Conservation (phyloP, 2,113 vertebrate species). For the Perognathus longimembris region DNA sequence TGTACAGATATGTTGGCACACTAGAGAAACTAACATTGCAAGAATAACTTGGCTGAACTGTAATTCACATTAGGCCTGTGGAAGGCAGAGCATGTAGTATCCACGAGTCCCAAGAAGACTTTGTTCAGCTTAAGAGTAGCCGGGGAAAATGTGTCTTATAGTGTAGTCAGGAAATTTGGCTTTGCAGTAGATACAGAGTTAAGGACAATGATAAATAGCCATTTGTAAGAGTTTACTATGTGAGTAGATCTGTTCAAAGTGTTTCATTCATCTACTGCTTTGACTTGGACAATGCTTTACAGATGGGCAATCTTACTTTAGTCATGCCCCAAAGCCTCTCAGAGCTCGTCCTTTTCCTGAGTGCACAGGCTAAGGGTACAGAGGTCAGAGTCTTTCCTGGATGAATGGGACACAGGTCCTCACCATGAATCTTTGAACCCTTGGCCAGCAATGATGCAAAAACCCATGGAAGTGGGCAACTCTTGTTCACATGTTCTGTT, state of each 20-base stretch:
- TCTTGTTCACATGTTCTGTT: not conserved
- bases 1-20: not conserved
- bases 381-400: not conserved
- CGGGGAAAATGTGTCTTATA: not conserved
- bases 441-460: not conserved
- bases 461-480: accelerated
- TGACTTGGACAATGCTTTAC: not conserved
- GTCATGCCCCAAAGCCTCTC: too few relatives aligned
- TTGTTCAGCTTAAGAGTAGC: not conserved
- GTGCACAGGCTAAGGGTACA: not conserved
- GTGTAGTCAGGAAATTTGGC: not conserved
- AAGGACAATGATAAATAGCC: not conserved
- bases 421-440: not conserved
- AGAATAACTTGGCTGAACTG: not conserved
- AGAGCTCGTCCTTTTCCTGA: not conserved
- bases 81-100: not conserved
- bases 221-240: not conserved
- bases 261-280: not conserved
- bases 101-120: not conserved
- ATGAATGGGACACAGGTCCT: accelerated
- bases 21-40: not conserved
- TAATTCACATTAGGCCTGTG: not conserved
- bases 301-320: not conserved
- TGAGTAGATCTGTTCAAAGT: not conserved
- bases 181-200: not conserved